Conservation (phyloP, 2,113 vertebrate species). For the Aphyosemion australe region DNA sequence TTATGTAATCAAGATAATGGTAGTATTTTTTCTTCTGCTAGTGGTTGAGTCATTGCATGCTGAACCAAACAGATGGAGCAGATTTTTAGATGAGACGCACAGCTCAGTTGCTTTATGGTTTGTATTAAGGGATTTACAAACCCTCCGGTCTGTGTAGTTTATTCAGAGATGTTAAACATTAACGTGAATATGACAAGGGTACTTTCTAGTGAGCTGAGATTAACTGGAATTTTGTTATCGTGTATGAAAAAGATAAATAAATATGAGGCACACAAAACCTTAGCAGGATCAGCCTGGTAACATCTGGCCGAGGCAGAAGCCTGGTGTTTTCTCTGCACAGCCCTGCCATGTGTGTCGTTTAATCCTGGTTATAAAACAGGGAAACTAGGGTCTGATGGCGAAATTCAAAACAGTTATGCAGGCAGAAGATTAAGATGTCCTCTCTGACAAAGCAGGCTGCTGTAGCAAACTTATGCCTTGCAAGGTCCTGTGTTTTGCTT, state of each 20-base stretch:
- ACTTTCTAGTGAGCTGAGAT: background rate
- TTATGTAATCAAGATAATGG: too few relatives aligned
- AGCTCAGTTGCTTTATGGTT: background rate
- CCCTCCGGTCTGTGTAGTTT: background rate
- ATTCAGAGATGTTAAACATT: constrained; percentile 24
- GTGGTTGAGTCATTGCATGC: too few relatives aligned
- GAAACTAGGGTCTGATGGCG: constrained; percentile 16
- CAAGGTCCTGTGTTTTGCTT: constrained; percentile 47
- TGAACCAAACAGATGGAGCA: background rate
- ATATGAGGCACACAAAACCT: background rate
- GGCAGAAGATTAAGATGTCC: constrained; percentile 40
- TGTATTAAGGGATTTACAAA: background rate
- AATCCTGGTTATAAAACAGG: constrained; percentile 57
- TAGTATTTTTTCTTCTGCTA: too few relatives aligned
- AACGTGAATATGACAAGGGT: constrained; percentile 5
- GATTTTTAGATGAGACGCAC: background rate
- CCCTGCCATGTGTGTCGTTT: constrained; percentile 32
- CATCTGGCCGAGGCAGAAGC: constrained; percentile 44
- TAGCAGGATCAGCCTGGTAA: background rate
- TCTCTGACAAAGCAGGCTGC: constrained; percentile 25
- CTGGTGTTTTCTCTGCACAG: constrained; percentile 7
- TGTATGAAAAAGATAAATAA: background rate
- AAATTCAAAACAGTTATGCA: constrained; percentile 27
- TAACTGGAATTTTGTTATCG: background rate
- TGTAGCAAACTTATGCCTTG: constrained; percentile 41